Evolutionary conservation across 2,888 invertebrate genomes (phyloP), one percentile per base, ranked within the genome.

Genomic region (Macropis europaea): DNA sequence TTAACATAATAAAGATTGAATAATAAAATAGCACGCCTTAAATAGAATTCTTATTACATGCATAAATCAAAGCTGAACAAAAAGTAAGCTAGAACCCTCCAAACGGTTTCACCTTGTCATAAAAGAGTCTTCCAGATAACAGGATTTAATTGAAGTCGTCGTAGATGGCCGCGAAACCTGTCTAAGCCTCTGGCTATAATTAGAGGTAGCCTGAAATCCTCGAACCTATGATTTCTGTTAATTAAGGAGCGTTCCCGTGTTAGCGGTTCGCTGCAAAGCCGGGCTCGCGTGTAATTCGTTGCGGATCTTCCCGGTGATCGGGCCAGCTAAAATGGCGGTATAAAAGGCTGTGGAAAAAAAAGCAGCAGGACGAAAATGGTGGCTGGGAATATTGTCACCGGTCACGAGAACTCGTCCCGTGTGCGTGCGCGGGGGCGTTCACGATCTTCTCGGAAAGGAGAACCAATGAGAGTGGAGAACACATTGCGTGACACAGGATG

Each of bases 381-480:
- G 78, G 78, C 69, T 69, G 81, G 59, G 81, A 84, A 84, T 85
- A 86, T 86, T 82, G 84, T 84, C 81, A 79, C 64, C 74, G 78
- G 80, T 85, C 84, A 82, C 82, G 76, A 73, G 77, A 77, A 54
- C 77, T 64, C 68, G 75, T 68, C 68, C 63, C 36, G 76, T 57
- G 79, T 86, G 86, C 87, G 86, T 87, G 86, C 78, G 84, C 86
- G 86, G 82, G 86, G 87, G 86, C 87, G 87, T 86, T 76, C 79
- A 84, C 86, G 82, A 75, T 82, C 77, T 73, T 78, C 81, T 77
- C 59, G 73, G 76, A 61, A 69, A 77, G 80, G 63, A 61, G 76
- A 70, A 11, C 75, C 73, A 76, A 81, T 76, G 61, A 66, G 73
- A 77, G 40, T 19, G 63, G 66, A 53, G 81, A 73, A 67, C 61